Percentiles rank a stretch among this genome's conserved stretches.
Conservation (phyloP, 2,113 vertebrate species). For the Chrysochloris asiatica region DNA sequence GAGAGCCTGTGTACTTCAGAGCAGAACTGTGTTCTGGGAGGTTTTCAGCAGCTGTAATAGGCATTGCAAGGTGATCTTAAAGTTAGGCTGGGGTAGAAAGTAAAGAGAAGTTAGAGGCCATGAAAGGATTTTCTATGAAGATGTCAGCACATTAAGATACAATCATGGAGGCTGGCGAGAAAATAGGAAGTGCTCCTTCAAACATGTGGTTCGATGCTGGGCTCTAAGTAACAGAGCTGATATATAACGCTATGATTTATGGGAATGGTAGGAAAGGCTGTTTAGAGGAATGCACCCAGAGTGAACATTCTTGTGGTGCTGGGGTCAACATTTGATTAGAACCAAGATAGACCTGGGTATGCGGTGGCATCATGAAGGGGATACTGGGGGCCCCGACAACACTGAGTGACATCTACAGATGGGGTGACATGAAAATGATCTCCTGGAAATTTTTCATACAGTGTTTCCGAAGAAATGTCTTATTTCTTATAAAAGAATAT, state of each 20-base stretch:
- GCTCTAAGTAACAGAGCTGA: not conserved
- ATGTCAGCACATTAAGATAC: not conserved
- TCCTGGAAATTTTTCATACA: too few relatives aligned
- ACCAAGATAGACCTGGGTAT: accelerated
- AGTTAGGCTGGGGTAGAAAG: not conserved
- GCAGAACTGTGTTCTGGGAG: not conserved
- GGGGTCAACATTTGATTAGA: not conserved
- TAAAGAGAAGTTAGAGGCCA: not conserved
- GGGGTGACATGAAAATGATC: too few relatives aligned
- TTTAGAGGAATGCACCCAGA: not conserved
- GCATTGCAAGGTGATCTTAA: not conserved
- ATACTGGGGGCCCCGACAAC: too few relatives aligned
- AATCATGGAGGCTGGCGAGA: not conserved
- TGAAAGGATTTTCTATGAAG: not conserved
- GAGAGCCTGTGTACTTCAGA: too few relatives aligned
- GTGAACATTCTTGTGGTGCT: not conserved
- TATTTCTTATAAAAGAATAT: too few relatives aligned
- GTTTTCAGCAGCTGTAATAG: not conserved
- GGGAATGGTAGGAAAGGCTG: not conserved
- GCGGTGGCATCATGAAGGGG: not conserved
- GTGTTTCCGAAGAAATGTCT: too few relatives aligned
- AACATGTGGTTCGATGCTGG: not conserved
- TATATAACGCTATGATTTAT: not conserved
- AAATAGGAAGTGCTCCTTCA: not conserved
- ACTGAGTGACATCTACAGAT: not conserved